Percentiles rank a stretch among this genome's conserved stretches.
Evolutionary conservation across 2,113 vertebrate genomes (phyloP).

Genomic region (Ceyx margarethae): DNA sequence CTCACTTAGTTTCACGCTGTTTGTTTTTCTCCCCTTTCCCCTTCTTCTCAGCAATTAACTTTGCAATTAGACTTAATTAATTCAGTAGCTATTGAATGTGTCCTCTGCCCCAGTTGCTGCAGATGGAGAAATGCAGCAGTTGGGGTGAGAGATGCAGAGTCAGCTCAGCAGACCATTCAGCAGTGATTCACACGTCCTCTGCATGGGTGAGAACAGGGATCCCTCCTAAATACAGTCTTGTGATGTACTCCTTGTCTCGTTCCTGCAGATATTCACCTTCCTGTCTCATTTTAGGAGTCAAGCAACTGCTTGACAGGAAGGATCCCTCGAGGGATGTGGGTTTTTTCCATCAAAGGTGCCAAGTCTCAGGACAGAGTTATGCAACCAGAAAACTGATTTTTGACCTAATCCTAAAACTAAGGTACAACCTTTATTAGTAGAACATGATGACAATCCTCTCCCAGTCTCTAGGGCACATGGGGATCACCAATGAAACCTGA

Average conservation of each 20-base stretch:
- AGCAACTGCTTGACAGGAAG: neutral
- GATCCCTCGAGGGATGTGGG: neutral
- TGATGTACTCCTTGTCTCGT: neutral
- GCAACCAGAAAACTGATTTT: neutral
- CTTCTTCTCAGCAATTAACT: slow-evolving; percentile 62
- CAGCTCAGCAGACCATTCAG: slow-evolving; percentile 3
- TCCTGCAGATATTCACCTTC: neutral
- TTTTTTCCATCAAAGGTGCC: neutral
- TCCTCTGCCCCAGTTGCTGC: slow-evolving; percentile 44
- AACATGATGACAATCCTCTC: neutral
- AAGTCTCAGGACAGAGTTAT: neutral
- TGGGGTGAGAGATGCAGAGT: slow-evolving; percentile 16
- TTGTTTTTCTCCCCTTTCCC: slow-evolving; percentile 4
- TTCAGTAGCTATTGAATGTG: slow-evolving; percentile 28
- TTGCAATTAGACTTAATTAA: slow-evolving; percentile 69
- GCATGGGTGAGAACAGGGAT: neutral
- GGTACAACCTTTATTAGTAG: neutral
- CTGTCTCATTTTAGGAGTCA: neutral
- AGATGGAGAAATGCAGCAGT: neutral
- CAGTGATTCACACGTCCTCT: slow-evolving; percentile 4
- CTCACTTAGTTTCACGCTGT: slow-evolving; percentile 52
- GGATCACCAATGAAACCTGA: neutral
- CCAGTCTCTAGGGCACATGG: neutral
- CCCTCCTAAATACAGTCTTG: neutral
- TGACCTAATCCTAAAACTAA: neutral